A percentile compares a stretch with the other conserved stretches of the same genome.
phyloP scores from a whole-genome alignment of 2,888 invertebrate species.

The Heptascelio sp. region DNA sequence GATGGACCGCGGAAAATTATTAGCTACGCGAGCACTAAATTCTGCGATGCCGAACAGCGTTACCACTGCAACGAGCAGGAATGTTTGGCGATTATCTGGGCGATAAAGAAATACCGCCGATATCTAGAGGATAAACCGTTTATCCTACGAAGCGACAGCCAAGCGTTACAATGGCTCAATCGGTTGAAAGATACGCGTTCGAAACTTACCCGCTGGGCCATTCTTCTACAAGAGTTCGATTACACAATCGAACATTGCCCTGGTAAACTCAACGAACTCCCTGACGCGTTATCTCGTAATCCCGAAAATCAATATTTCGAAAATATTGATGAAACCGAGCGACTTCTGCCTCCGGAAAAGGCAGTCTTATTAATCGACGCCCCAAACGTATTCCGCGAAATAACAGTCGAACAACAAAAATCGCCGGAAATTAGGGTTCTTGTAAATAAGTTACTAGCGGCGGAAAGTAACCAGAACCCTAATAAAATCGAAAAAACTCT shows the following conservation, averaged over 20 bases:
- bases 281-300: slow-evolving; percentile 62
- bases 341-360: not conserved
- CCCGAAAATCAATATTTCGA: not conserved
- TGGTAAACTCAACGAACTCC: slow-evolving; percentile 52
- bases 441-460: no score
- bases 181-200: not conserved
- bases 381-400: not conserved
- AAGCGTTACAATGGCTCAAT: not conserved
- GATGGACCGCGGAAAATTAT: slow-evolving; percentile 4
- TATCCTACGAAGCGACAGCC: no score
- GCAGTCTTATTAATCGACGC: not conserved
- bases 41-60: slow-evolving; percentile 37
- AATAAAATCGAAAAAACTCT: no score
- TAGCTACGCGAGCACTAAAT: slow-evolving; percentile 42
- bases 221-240: slow-evolving; percentile 27
- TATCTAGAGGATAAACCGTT: no score
- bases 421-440: no score
- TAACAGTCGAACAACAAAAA: slow-evolving; percentile 3
- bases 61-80: slow-evolving; percentile 18
- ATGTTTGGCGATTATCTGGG: slow-evolving; percentile 4
- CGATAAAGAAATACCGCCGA: not conserved
- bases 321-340: not conserved
- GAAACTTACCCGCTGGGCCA: not conserved
- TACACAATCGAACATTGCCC: slow-evolving; percentile 64
- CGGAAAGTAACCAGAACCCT: no score